phyloP scores from a whole-genome alignment of 2,888 invertebrate species.

The Drosophila robusta region DNA sequence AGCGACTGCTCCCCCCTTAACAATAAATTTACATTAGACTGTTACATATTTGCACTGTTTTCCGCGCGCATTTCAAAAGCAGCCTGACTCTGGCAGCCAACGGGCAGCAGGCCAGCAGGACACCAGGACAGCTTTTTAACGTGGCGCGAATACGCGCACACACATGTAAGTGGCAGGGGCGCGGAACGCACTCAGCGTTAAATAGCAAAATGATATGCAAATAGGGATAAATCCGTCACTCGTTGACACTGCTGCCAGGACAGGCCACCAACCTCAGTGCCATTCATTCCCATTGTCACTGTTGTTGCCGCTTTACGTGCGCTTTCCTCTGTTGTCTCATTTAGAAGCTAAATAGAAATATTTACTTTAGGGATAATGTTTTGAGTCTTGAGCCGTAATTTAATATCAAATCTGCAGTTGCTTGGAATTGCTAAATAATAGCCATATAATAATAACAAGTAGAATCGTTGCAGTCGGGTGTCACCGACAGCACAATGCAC shows the following conservation, averaged over 20 bases:
- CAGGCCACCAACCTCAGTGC: slow-evolving; percentile 34
- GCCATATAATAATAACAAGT: not conserved
- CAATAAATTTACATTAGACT: slow-evolving; percentile 84
- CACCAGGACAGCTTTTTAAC: slow-evolving; percentile 55
- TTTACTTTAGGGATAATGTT: not conserved
- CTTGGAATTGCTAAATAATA: not conserved
- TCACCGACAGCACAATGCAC: too few relatives aligned
- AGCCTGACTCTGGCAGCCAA: slow-evolving; percentile 40
- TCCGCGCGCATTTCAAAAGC: slow-evolving; percentile 67
- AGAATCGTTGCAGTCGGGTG: too few relatives aligned
- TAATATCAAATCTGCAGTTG: not conserved
- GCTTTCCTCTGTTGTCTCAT: slow-evolving; percentile 12
- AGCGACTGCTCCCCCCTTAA: slow-evolving; percentile 58
- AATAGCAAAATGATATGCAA: slow-evolving; percentile 83
- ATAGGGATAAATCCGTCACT: slow-evolving; percentile 81
- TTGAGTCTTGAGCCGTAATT: not conserved
- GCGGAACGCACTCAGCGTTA: slow-evolving; percentile 78
- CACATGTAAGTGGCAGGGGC: slow-evolving; percentile 38
- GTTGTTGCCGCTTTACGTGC: slow-evolving; percentile 1
- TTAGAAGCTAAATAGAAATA: slow-evolving; percentile 4
- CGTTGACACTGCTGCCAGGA: slow-evolving; percentile 23
- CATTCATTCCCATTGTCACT: slow-evolving; percentile 20
- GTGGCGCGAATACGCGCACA: slow-evolving; percentile 46
- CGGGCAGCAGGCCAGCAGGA: slow-evolving; percentile 10
- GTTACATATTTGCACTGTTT: slow-evolving; percentile 82